Conservation (phyloP, 2,113 vertebrate genomes). For the Tamias sibiricus region DNA sequence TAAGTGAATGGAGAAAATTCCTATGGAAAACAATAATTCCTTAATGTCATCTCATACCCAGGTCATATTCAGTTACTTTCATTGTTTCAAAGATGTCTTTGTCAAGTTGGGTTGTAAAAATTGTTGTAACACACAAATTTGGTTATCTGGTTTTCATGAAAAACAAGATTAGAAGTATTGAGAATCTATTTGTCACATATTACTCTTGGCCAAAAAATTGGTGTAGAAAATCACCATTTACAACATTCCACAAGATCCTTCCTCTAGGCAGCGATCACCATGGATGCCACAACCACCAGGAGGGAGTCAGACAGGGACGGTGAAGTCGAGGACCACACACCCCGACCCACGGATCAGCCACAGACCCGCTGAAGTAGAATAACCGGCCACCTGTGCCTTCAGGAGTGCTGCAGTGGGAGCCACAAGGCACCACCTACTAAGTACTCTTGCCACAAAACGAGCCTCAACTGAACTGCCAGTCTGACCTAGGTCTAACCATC, state of each 20-base stretch:
- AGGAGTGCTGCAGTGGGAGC: rapidly evolving
- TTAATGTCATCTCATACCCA: conserved; percentile 21
- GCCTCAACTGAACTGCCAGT: not conserved
- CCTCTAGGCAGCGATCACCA: not conserved
- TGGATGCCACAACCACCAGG: no score
- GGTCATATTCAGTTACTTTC: conserved; percentile 5
- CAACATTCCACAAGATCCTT: not conserved
- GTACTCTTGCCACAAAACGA: not conserved
- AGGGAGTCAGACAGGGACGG: not conserved
- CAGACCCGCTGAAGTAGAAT: not conserved
- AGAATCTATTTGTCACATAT: not conserved
- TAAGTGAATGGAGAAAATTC: no score
- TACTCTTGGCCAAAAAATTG: not conserved
- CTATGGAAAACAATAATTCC: conserved; percentile 26
- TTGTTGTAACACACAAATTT: no score
- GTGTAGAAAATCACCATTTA: not conserved
- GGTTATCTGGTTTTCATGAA: conserved; percentile 38
- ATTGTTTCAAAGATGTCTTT: conserved; percentile 12
- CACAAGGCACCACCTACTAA: not conserved
- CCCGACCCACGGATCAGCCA: not conserved
- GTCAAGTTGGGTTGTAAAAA: not conserved
- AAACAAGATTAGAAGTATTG: not conserved
- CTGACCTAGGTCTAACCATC: not conserved
- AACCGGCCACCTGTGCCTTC: not conserved
- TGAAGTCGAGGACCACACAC: not conserved